Evolutionary conservation across 2,113 vertebrate genomes (phyloP), one percentile per base, ranked within the genome.

Genomic region (Sinocyclocheilus grahami): DNA sequence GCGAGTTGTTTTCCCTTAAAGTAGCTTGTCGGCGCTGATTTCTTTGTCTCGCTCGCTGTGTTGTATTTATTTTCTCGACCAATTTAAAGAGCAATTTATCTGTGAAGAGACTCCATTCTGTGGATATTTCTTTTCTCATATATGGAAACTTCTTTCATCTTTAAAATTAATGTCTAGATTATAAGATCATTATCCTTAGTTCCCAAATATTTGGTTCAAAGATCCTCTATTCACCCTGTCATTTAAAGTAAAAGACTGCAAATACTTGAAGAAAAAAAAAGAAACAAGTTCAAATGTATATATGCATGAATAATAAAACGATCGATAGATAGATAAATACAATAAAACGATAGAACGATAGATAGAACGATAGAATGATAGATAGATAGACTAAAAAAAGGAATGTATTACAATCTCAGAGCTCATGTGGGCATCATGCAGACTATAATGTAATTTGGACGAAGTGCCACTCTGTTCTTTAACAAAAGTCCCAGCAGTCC

Each of bases 1-100:
- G 51, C 1, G 11, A 16, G 42, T 48, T 48, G 42, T 80, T 80
- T 80, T 82, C 9, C 0, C 20, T 83, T 83, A 83, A 71, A 67
- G 81, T 67, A 69, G 46, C 24, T 55, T 83, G 65, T 83, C 65
- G 5, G 3, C 13, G 80, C n/a, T 63, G n/a, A 82, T 67, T 53
- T 81, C 37, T 81, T 69, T 71, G 46, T 71, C 81, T 71, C 63
- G 11, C 10, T 69, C 16, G 12, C 65, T 37, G 24, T 83, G 65
- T 24, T 67, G 65, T 33, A 37, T 83, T 69, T 37, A 63, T 71
- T 71, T 55, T 33, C 81, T 55, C 5, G 18, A 55, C 42, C 65
- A 83, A 83, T 83, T 83, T 83, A 46, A 22, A 53, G 48, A 71
- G 9, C 81, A 71, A 53, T 83, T 71, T 82, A 63, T 69, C 62